Base-by-base conservation (phyloP, 2,113 vertebrate species). In the Paramormyrops kingsleyae region DNA sequence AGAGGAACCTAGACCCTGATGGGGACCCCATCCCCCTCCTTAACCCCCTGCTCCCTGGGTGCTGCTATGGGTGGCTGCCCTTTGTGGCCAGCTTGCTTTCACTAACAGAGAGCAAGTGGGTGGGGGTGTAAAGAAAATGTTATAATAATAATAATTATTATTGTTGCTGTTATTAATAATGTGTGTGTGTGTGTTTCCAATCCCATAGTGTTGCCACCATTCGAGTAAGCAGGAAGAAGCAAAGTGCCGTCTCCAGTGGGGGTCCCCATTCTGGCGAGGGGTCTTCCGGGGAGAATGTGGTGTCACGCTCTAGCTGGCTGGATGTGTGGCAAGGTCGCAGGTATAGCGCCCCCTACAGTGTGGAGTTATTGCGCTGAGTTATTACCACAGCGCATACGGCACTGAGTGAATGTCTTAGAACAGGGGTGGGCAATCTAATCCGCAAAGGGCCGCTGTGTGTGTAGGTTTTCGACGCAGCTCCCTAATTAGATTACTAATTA, bases 281-380 rank as follows among this genome's bases (percentile, higher is more conserved):
- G 4, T 24, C 70, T 9, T 44, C 35, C 9, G 53, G 15, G 50
- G 92, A 91, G 83, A 93, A 93, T 0, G 93, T 92, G 0, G 94
- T 96, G 88, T 92, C 93, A 0, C 92, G 94, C 35, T 92, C 93
- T 89, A 94, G 94, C 93, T 96, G 96, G 96, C 90, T 96, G 90
- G 96, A 96, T 0, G 92, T 96, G 4, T 96, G 96, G 96, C 96
- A 95, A 83, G 95, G 95, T 31, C 95, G 96, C 93, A 96, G 93
- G 96, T 96, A 92, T 13, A 50, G 89, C 49, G 24, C n/a, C 35
- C 53, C 47, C 56, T n/a, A 87, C 24, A 35, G 39, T 27, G 21
- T 31, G 17, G 59, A 9, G 24, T 46, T 42, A 35, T 83, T 27
- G 7, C 46, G 7, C 46, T 8, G 59, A 9, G 12, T 17, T n/a